Base-by-base conservation (phyloP, 2,888 invertebrate genomes). In the Flexamia atlantica region DNA sequence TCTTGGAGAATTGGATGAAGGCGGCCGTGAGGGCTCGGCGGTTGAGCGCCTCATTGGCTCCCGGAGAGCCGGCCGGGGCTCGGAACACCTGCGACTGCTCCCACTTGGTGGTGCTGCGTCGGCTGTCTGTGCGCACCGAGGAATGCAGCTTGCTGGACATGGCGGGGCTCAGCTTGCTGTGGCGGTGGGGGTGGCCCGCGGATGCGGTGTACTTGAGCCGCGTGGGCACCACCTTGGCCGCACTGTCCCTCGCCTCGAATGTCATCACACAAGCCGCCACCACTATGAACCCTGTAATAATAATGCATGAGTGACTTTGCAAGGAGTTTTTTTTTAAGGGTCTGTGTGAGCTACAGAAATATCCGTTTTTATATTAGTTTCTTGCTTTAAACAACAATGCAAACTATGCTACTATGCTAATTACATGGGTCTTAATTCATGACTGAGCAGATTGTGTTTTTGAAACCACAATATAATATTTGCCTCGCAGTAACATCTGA, bases 181-280 rank as follows among this genome's bases (percentile, higher is more conserved):
- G 82, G 10, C 85, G 57, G 53, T 85, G 85, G 40, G 83, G 82
- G 30, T 74, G 74, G 40, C 68, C 17, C 5, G 36, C 17, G n/a
- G 83, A 40, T 14, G 86, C 36, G 76, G 85, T n/a, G 83, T 85
- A 72, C 83, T 72, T 46, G 42, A 87, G 84, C 28, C 94, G 92
- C 42, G 97, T 96, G 0, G 97, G 97, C 20, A 97, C 96, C 81
- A 98, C 97, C 90, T 96, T 96, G 0, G 98, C 97, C 0, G 98
- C 97, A 85, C 97, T 97, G 90, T 99, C 99, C 2, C 98, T 93
- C 0, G 98, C 97, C 89, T 99, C 99, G 89, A 99, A 98, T n/a
- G 98, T 99, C 96, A 99, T 97, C 81, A 99, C 99, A 89, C 98
- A 98, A 0, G 98, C 98, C 40, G 98, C 97, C 28, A 99, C 98